phyloP scores from a whole-genome alignment of 2,888 invertebrate species.

The Matsumyia berberina region DNA sequence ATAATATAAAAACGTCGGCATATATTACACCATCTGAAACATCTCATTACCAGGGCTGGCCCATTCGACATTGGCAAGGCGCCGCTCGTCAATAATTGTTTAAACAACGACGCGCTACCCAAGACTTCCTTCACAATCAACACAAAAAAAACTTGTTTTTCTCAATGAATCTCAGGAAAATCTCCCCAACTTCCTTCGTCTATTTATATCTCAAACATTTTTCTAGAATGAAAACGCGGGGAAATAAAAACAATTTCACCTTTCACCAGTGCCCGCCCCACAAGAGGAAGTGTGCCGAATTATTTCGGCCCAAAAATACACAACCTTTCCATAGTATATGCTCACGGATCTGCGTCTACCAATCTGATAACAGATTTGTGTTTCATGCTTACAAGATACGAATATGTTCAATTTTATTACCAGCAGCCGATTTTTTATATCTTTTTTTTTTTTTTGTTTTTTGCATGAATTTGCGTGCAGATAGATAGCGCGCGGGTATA shows the following conservation, averaged over 20 bases:
- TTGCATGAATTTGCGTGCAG: constrained; percentile 31
- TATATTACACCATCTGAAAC: too few relatives aligned
- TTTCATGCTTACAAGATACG: constrained; percentile 43
- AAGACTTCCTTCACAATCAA: constrained; percentile 11
- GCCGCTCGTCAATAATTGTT: constrained; percentile 50
- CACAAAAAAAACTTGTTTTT: constrained; percentile 1
- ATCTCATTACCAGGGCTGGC: background rate
- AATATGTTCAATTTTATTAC: constrained; percentile 60
- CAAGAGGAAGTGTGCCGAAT: constrained; percentile 43
- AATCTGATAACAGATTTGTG: constrained; percentile 61
- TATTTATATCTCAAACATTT: constrained; percentile 24
- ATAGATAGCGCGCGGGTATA: background rate
- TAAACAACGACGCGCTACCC: constrained; percentile 22
- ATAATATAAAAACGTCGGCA: too few relatives aligned
- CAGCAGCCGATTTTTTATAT: constrained; percentile 26
- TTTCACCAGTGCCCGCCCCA: constrained; percentile 29
- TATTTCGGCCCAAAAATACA: background rate
- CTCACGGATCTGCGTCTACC: constrained; percentile 32
- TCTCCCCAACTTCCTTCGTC: background rate
- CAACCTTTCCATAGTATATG: constrained; percentile 10
- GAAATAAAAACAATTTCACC: constrained; percentile 25
- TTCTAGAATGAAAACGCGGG: background rate
- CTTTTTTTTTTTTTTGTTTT: too few relatives aligned
- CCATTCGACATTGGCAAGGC: constrained; percentile 23
- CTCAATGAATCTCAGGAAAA: constrained; percentile 34